Percentiles rank a stretch among this genome's conserved stretches.
phyloP scores from a whole-genome alignment of 2,797 vertebrate species.

The Bovichtus variegatus region DNA sequence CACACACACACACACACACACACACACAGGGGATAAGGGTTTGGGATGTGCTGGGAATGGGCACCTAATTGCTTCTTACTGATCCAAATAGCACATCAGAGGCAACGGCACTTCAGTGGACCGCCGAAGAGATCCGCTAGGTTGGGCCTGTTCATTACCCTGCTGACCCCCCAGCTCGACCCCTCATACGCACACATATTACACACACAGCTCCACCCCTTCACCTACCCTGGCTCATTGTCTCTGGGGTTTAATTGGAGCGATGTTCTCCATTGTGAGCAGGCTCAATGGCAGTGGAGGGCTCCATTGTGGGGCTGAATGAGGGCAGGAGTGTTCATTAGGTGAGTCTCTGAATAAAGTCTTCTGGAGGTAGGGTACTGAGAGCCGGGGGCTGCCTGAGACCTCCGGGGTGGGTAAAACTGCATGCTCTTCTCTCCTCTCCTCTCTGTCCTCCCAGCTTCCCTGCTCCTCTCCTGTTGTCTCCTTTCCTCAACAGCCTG shows the following conservation, averaged over 20 bases:
- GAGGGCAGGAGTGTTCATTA: slow-evolving; percentile 91
- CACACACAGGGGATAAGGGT: slow-evolving; percentile 65
- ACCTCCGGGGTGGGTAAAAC: slow-evolving; percentile 83
- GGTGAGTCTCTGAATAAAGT: slow-evolving; percentile 87
- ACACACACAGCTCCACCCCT: slow-evolving; percentile 79
- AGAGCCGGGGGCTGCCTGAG: slow-evolving; percentile 70
- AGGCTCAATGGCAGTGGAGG: slow-evolving; percentile 86
- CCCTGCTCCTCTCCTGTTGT: slow-evolving; percentile 76
- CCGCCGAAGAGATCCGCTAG: slow-evolving; percentile 80
- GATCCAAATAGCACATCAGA: slow-evolving; percentile 89
- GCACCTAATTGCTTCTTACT: slow-evolving; percentile 88
- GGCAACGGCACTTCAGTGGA: slow-evolving; percentile 83
- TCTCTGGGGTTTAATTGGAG: slow-evolving; percentile 89
- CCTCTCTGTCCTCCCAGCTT: slow-evolving; percentile 48
- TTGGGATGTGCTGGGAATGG: slow-evolving; percentile 78
- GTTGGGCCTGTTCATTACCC: slow-evolving; percentile 85
- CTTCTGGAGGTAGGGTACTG: slow-evolving; percentile 80
- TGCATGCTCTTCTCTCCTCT: slow-evolving; percentile 66
- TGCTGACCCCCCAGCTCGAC: slow-evolving; percentile 81
- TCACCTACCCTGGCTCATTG: slow-evolving; percentile 83
- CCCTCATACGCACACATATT: slow-evolving; percentile 79
- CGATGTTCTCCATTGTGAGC: slow-evolving; percentile 87
- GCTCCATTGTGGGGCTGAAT: slow-evolving; percentile 87
- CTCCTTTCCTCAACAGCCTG: slow-evolving; percentile 80
- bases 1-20: slow-evolving; percentile 32